Base-by-base conservation (phyloP, 2,888 invertebrate species). In the Apamea epomidion region DNA sequence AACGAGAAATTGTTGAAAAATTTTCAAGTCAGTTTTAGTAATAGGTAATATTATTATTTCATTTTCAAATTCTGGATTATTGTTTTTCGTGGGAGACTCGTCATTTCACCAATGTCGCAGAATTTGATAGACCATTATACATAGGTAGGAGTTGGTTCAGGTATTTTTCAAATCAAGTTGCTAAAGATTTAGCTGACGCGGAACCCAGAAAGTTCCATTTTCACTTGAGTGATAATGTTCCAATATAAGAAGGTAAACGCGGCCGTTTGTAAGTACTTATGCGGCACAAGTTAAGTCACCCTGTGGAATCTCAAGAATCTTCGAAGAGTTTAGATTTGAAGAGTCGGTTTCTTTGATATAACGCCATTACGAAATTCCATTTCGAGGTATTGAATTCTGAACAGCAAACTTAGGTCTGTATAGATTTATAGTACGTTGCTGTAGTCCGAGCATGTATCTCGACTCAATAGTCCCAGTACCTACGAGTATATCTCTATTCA, bases 271-370 rank as follows among this genome's bases (percentile, higher is more conserved):
- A n/a, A n/a, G n/a, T n/a, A n/a, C n/a, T n/a, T n/a, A n/a, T n/a
- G n/a, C n/a, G n/a, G n/a, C n/a, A n/a, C n/a, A n/a, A n/a, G 29
- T 54, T 54, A 29, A 62, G 79, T 79, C 32, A 37, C 54, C 54
- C 42, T 37, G 21, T n/a, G n/a, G 69, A 58, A 69, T 84, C 25
- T 69, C 25, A 69, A 54, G 42, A 78, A 81, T 79, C 62, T 84
- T 69, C 12, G 18, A 68, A 83, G 4, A 54, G 2, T 62, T 32
- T 32, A 32, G 32, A 32, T 84, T 69, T 8, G 18, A 68, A 83
- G 4, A 54, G 2, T 62, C 60, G 51, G 25, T 78, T 84, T 69
- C 54, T 69, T 84, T 79, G 62, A 58, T 45, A 32, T 25, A n/a
- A 54, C n/a, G 32, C 5, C 3, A 54, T 68, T 29, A 62, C 45